These are phyloP conservation scores for Chymomyza costata DNA, from an alignment of 1,140 invertebrate genomes.

Conservation along the genomic window DNA sequence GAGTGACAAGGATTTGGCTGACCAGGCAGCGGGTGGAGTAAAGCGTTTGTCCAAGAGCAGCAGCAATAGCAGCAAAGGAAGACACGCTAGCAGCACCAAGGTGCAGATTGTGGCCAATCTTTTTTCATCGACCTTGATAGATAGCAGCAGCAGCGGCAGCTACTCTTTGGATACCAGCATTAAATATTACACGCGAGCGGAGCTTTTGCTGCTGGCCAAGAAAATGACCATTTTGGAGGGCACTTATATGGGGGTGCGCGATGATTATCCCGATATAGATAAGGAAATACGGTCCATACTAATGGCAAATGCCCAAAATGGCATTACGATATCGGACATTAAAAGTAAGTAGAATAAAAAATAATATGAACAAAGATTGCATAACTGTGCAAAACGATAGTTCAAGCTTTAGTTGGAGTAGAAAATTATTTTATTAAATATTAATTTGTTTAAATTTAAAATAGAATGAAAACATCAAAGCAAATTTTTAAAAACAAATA, in stretches of 20 bases:
- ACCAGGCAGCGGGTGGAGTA: too few species aligned
- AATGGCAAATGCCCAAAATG: constrained; percentile 62
- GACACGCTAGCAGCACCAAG: constrained; percentile 2
- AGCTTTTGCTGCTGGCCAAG: not conserved
- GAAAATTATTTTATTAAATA: too few species aligned
- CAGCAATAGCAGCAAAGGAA: constrained; percentile 4
- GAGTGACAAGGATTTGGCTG: constrained; percentile 8
- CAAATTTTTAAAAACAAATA: too few species aligned
- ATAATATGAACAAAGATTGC: not conserved
- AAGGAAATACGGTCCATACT: constrained; percentile 63
- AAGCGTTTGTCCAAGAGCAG: constrained; percentile 7
- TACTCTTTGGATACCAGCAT: constrained; percentile 3
- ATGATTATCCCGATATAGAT: constrained; percentile 65
- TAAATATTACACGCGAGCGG: not conserved
- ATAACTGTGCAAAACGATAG: not conserved
- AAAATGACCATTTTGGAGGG: constrained; percentile 60
- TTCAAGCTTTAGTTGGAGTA: too few species aligned
- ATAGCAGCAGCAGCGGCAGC: constrained; percentile 7
- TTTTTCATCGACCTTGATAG: constrained; percentile 55
- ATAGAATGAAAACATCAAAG: too few species aligned
- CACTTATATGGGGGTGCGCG: constrained; percentile 47
- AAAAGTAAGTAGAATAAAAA: constrained; percentile 45
- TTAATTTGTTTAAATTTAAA: too few species aligned
- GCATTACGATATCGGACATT: constrained; percentile 67
- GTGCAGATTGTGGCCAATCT: constrained; percentile 51